Base-by-base conservation (phyloP, 1,140 invertebrate species). In the Mactra quadrangularis region DNA sequence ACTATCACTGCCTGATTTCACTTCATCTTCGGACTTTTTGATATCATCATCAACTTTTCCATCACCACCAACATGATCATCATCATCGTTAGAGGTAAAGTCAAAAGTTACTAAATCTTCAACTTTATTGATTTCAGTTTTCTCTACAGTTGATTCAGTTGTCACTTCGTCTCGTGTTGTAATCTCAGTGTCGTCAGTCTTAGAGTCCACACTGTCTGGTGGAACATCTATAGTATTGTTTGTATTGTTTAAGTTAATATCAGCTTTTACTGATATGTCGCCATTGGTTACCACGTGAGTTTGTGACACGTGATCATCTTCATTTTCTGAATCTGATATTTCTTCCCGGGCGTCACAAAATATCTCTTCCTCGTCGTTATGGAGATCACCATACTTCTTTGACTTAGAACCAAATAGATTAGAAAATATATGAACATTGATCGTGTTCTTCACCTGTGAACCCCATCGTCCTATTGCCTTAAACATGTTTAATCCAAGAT, bases 341-440 rank as follows among this genome's bases (percentile, higher is more conserved):
- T 72, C 70, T 33, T 72, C 68, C 41, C 50, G 33, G 2, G 64
- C 66, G 47, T 82, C 68, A 45, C 47, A 53, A 25, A 68, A 64
- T 33, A 68, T 38, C 52, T 82, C 78, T 29, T 72, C 78, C 22
- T 64, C 62, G 22, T 82, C 78, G 17, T 72, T 38, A 31, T 62
- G 38, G 6, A 62, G 45, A 53, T 71, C 68, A 33, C 38, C 52
- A 29, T 71, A 62, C 41, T 72, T 82, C 53, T 60, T 72, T 2
- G 45, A 53, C 66, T 62, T 72, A 9, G 45, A 33, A 64, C 74
- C 59, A 31, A 76, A 76, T 1, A 76, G 50, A 25, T 60, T 76
- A 19, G 55, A 31, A 31, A 76, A 45, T 25, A 76, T 22, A 15
- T 11, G 33, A 31, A 64, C 9, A 22, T 70, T 50, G 7, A 57